Evolutionary conservation across 2,888 invertebrate species (phyloP).

Genomic region (Epirrita christyi): DNA sequence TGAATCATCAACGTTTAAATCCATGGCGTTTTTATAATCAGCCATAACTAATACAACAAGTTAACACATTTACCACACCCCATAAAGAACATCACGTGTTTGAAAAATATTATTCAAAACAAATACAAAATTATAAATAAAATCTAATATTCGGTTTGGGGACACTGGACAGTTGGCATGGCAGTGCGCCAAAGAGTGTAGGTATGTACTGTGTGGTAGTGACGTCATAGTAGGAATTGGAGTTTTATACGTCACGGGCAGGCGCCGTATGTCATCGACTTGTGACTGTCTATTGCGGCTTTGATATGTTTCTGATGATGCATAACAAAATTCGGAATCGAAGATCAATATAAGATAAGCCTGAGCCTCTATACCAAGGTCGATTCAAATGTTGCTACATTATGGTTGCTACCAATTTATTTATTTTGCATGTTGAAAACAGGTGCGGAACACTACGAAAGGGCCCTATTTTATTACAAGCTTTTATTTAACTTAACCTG

Average conservation of each 20-base stretch:
- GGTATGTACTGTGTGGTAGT: constrained; percentile 26
- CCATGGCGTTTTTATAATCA: constrained; percentile 9
- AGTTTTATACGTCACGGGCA: constrained; percentile 37
- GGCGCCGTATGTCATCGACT: constrained; percentile 37
- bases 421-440: no score
- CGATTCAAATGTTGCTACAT: no score
- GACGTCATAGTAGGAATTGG: constrained; percentile 36
- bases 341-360: neutral
- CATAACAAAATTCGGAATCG: neutral
- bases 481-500: no score
- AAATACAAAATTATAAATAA: constrained; percentile 78
- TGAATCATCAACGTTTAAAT: constrained; percentile 8
- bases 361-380: neutral
- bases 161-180: constrained; percentile 70
- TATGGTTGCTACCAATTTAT: no score
- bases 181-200: constrained; percentile 73
- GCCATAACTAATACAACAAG: constrained; percentile 21
- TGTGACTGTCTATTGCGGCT: no score
- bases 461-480: no score
- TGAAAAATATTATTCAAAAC: constrained; percentile 71
- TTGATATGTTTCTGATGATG: neutral
- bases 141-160: constrained; percentile 59
- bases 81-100: constrained; percentile 57
- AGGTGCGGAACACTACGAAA: no score
- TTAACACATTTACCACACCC: constrained; percentile 25